These are phyloP conservation scores for Sarcophaga caerulescens DNA, from an alignment of 2,888 invertebrate genomes.

Conservation along the genomic window DNA sequence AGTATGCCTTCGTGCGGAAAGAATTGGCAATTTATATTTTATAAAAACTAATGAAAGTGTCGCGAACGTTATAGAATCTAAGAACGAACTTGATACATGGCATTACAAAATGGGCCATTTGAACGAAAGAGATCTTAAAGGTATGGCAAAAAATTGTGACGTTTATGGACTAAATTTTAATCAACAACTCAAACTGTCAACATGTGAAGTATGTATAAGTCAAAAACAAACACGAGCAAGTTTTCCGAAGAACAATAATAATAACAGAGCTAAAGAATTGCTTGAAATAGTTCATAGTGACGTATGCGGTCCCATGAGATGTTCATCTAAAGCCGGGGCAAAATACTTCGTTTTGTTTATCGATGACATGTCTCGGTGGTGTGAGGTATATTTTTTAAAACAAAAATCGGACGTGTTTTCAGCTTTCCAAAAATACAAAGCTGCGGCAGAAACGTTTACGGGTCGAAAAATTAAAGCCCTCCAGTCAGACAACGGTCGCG, in stretches of 20 bases:
- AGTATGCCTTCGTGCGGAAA: slow-evolving; percentile 38
- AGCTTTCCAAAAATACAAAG: slow-evolving; percentile 58
- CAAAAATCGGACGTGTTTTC: slow-evolving; percentile 58
- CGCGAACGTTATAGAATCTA: slow-evolving; percentile 25
- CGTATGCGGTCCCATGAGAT: slow-evolving; percentile 63
- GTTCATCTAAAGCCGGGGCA: slow-evolving; percentile 25
- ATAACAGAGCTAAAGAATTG: slow-evolving; percentile 31
- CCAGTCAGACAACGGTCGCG: slow-evolving; percentile 66
- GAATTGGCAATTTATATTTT: no score
- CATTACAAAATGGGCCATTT: no score
- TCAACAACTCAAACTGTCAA: slow-evolving; percentile 44
- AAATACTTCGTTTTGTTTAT: slow-evolving; percentile 62
- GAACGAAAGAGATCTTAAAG: slow-evolving; percentile 55
- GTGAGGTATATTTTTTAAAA: slow-evolving; percentile 61
- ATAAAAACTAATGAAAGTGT: slow-evolving; percentile 28
- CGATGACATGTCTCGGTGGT: slow-evolving; percentile 57
- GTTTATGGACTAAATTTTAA: slow-evolving; percentile 54
- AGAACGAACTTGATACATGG: no score
- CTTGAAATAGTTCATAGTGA: slow-evolving; percentile 61
- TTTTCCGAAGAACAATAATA: slow-evolving; percentile 49
- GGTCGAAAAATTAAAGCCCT: slow-evolving; percentile 56
- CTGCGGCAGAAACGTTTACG: slow-evolving; percentile 45
- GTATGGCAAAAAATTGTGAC: slow-evolving; percentile 34
- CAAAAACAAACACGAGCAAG: slow-evolving; percentile 55
- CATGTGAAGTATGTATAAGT: slow-evolving; percentile 55